Conservation (phyloP, 2,888 invertebrate genomes). For the Gymnosoma rotundatum region DNA sequence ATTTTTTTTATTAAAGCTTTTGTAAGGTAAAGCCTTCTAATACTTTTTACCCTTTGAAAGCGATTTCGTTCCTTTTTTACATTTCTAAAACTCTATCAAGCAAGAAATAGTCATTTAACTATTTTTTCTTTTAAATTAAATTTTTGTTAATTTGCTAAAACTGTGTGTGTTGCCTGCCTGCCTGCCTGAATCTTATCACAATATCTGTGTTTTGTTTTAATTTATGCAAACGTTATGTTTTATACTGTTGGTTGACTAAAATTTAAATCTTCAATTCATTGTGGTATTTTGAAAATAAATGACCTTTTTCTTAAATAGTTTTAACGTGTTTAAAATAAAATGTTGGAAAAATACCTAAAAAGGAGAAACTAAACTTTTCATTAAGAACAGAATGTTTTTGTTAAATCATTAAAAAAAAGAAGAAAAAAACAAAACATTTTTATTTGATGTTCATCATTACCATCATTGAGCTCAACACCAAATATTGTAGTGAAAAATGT, state of each 20-base stretch:
- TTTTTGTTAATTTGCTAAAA: slow-evolving; percentile 53
- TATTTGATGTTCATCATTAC: slow-evolving; percentile 46
- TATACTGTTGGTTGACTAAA: slow-evolving; percentile 5
- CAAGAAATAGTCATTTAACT: background rate
- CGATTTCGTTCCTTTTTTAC: background rate
- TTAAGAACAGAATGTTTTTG: slow-evolving; percentile 26
- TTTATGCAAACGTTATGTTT: slow-evolving; percentile 56
- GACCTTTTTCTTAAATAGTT: slow-evolving; percentile 8
- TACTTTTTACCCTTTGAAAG: too few relatives aligned
- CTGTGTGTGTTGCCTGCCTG: slow-evolving; percentile 6
- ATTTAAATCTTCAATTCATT: slow-evolving; percentile 47
- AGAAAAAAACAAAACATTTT: slow-evolving; percentile 14
- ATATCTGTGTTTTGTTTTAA: slow-evolving; percentile 21
- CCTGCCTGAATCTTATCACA: background rate
- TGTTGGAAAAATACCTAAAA: background rate
- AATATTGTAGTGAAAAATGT: slow-evolving; percentile 57
- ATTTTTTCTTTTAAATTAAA: slow-evolving; percentile 17
- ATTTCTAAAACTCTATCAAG: background rate
- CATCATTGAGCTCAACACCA: slow-evolving; percentile 53
- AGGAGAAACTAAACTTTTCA: slow-evolving; percentile 46
- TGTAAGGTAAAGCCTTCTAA: too few relatives aligned
- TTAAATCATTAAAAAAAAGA: slow-evolving; percentile 19
- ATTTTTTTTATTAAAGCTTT: too few relatives aligned
- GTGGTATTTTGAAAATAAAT: slow-evolving; percentile 27
- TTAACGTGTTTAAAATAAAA: slow-evolving; percentile 15